These are phyloP conservation scores for Plagiodera versicolora DNA, from an alignment of 2,888 invertebrate genomes.

Conservation along the genomic window DNA sequence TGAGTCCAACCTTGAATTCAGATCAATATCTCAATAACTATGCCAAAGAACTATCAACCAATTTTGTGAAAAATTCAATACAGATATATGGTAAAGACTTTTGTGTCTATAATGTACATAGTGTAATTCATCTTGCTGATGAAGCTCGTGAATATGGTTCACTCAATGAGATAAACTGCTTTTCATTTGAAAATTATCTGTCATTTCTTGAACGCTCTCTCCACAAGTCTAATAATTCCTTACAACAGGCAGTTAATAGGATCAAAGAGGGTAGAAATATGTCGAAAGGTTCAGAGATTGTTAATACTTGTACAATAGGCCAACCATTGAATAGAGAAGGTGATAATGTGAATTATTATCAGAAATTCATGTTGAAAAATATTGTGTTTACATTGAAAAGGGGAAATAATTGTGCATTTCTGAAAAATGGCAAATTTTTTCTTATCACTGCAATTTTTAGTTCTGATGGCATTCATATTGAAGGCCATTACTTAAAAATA, in stretches of 20 bases:
- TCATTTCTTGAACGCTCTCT: slow-evolving; percentile 5
- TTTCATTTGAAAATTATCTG: slow-evolving; percentile 13
- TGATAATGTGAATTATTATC: slow-evolving; percentile 1
- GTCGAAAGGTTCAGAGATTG: slow-evolving; percentile 4
- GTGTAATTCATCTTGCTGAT: slow-evolving; percentile 13
- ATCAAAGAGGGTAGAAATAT: slow-evolving; percentile 11
- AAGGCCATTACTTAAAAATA: neutral
- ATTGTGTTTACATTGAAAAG: slow-evolving; percentile 3
- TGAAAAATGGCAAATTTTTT: slow-evolving; percentile 3
- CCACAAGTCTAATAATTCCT: slow-evolving; percentile 11
- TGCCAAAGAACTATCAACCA: neutral
- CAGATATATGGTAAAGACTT: slow-evolving; percentile 16
- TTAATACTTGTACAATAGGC: slow-evolving; percentile 9
- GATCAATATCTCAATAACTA: slow-evolving; percentile 4
- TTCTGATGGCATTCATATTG: slow-evolving; percentile 4
- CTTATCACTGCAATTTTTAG: slow-evolving; percentile 12
- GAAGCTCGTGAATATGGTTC: slow-evolving; percentile 9
- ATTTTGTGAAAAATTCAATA: slow-evolving; percentile 5
- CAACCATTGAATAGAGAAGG: slow-evolving; percentile 6
- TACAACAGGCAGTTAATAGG: slow-evolving; percentile 18
- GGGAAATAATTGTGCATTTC: slow-evolving; percentile 15
- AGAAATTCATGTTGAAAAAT: slow-evolving; percentile 6
- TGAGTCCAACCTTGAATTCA: slow-evolving; percentile 2
- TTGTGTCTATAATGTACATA: slow-evolving; percentile 13
- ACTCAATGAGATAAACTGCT: slow-evolving; percentile 13